Evolutionary conservation across 2,888 invertebrate genomes (phyloP).

Genomic region (Cosmorhoe ocellata): DNA sequence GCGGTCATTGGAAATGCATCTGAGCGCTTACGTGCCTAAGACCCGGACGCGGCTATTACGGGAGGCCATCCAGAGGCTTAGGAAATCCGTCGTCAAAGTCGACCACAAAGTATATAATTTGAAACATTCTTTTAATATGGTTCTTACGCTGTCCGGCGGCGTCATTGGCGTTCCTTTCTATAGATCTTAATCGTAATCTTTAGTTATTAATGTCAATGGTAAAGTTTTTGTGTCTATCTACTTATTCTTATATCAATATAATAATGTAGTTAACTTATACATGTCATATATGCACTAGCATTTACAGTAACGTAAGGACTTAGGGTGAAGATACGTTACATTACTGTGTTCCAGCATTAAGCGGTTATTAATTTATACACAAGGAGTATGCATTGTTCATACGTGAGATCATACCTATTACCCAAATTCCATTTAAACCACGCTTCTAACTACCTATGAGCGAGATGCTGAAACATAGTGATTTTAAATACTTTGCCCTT

Average conservation of each 20-base stretch:
- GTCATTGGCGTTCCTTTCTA: constrained; percentile 35
- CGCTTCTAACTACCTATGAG: too few relatives aligned
- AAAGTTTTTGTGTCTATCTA: constrained; percentile 12
- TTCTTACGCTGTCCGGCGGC: too few relatives aligned
- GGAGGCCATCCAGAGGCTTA: too few relatives aligned
- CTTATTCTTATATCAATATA: constrained; percentile 6
- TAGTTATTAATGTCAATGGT: constrained; percentile 1
- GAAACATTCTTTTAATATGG: too few relatives aligned
- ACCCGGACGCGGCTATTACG: too few relatives aligned
- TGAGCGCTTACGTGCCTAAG: too few relatives aligned
- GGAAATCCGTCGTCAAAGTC: neutral
- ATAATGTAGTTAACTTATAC: neutral
- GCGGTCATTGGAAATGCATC: too few relatives aligned
- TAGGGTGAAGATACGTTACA: neutral
- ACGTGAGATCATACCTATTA: too few relatives aligned
- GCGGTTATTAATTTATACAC: neutral
- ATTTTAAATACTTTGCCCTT: neutral
- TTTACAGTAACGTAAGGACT: constrained; percentile 1
- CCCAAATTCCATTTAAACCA: neutral
- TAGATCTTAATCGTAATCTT: constrained; percentile 16
- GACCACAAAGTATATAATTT: neutral
- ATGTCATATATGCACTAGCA: neutral
- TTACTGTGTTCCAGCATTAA: neutral
- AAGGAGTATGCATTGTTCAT: too few relatives aligned
- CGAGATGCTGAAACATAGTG: neutral